Evolutionary conservation across 2,113 vertebrate species (phyloP).

Genomic region (Mustelus asterias): DNA sequence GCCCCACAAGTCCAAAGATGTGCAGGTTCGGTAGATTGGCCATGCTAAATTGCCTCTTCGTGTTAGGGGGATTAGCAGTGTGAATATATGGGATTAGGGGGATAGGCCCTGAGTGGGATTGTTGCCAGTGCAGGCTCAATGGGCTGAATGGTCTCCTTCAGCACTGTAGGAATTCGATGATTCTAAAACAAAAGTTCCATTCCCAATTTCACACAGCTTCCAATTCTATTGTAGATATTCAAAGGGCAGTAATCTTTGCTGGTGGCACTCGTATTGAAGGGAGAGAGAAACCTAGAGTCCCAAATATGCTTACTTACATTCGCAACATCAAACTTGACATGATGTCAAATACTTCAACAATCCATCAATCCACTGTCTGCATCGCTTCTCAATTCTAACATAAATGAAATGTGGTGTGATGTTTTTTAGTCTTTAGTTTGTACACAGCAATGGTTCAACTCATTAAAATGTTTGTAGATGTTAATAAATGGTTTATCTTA

Average conservation of each 20-base stretch:
- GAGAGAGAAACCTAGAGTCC: background rate
- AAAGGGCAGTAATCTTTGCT: background rate
- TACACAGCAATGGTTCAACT: background rate
- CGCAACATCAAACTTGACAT: background rate
- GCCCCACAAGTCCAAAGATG: too few relatives aligned
- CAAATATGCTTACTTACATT: background rate
- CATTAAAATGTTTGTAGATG: background rate
- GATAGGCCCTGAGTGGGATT: too few relatives aligned
- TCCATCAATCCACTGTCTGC: background rate
- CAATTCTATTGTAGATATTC: background rate
- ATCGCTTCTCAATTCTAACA: background rate
- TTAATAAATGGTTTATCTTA: background rate
- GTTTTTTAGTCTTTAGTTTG: background rate
- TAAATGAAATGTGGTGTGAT: background rate
- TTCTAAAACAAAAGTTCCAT: background rate
- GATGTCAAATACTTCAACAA: background rate
- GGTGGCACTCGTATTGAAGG: background rate
- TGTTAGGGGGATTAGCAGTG: too few relatives aligned
- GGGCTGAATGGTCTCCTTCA: too few relatives aligned
- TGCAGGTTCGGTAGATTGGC: too few relatives aligned
- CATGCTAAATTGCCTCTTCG: too few relatives aligned
- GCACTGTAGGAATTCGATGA: too few relatives aligned
- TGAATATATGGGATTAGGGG: too few relatives aligned
- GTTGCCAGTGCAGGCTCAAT: too few relatives aligned
- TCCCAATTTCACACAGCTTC: background rate